Evolutionary conservation across 1,140 invertebrate genomes (phyloP).

Genomic region (Drosophila melanogaster): Release_6_plus_ISO1_MT NT_037436.4:6217001-6217500

Average conservation of each 20-base stretch:
- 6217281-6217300: constrained; percentile 10
- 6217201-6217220: constrained; percentile 93
- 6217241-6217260: constrained; percentile 92
- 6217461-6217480: too few species aligned
- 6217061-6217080: constrained; percentile 23
- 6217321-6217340: constrained; percentile 50
- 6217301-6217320: constrained; percentile 64
- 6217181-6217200: constrained; percentile 97
- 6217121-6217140: constrained; percentile 98
- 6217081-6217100: constrained; percentile 67
- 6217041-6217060: constrained; percentile 33
- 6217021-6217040: constrained; percentile 58
- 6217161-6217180: constrained; percentile 99
- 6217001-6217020: constrained; percentile 43
- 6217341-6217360: constrained; percentile 53
- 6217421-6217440: too few species aligned
- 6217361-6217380: constrained; percentile 25
- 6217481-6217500: too few species aligned
- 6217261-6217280: constrained; percentile 40
- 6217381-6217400: not conserved
- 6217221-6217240: constrained; percentile 92
- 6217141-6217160: constrained; percentile 97
- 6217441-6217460: too few species aligned
- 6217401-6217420: too few species aligned
- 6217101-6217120: constrained; percentile 99